A percentile compares a stretch with the other conserved stretches of the same genome.
Conservation (phyloP, 2,113 vertebrate genomes). For the Acanthisitta chloris region DNA sequence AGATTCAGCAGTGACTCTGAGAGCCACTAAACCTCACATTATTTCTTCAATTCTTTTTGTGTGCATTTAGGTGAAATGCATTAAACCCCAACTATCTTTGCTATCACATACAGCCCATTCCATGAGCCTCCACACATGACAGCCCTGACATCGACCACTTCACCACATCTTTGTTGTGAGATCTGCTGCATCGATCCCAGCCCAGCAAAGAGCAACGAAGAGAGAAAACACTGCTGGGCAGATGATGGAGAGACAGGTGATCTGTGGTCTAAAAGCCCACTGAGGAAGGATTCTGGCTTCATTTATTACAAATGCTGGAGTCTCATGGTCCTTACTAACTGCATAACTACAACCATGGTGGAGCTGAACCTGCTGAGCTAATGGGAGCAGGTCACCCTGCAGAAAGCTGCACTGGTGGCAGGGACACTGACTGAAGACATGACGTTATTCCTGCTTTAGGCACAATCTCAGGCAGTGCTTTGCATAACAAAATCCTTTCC, state of each 20-base stretch:
- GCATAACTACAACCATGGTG: not conserved
- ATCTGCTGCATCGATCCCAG: not conserved
- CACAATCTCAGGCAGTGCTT: not conserved
- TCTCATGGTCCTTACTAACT: not conserved
- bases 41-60: too few species aligned
- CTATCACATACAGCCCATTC: not conserved
- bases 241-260: not conserved
- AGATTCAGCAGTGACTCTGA: too few species aligned
- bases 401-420: not conserved
- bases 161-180: not conserved
- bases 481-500: not conserved
- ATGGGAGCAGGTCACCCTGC: not conserved
- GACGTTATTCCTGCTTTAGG: not conserved
- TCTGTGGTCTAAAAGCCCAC: not conserved
- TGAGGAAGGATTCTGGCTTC: not conserved
- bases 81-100: not conserved
- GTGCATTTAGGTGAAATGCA: not conserved
- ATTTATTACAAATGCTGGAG: not conserved
- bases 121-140: not conserved
- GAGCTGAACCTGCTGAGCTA: not conserved
- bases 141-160: accelerated
- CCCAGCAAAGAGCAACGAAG: not conserved
- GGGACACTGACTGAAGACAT: not conserved
- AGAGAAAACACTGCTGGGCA: accelerated
- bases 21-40: too few species aligned